Base-by-base conservation (phyloP, 2,113 vertebrate species). In the Motacilla tschutschensis region DNA sequence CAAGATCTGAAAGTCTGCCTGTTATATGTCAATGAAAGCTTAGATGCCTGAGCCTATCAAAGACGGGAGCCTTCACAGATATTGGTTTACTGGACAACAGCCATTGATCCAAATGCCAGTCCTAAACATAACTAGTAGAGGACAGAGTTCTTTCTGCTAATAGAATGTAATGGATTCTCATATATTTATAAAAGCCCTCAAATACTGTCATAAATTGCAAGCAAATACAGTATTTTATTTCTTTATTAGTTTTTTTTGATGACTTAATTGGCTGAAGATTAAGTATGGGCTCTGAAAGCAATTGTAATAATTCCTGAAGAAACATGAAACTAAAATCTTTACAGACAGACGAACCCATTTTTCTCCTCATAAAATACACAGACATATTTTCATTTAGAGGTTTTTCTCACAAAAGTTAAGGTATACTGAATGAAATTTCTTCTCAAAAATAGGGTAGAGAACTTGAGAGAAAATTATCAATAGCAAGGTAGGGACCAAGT, bases 381-480 rank as follows among this genome's bases (percentile, higher is more conserved):
- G 31, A 44, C 36, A 51, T 24, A 82, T 73, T 91, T 91, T 55
- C 11, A 79, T 51, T 73, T 65, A 81, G 29, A 78, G 11, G 6
- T 13, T 87, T 87, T 85, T 10, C 14, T 85, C 55, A 57, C 63
- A 75, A 55, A 89, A 50, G 18, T 63, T 67, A 92, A 80, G 46
- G 25, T 65, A 41, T 44, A 59, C 59, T 86, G 36, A 76, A 69
- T 62, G 7, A 84, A 92, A 93, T 51, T 58, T 8, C 22, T 79
- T 81, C 76, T 63, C 29, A 76, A 89, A 86, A 92, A 71, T 21
- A 59, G 2, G 21, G 17, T 51, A 55, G 4, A 72, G 20, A 69
- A 72, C 14, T 65, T 70, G 47, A 90, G 64, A 76, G 40, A 81
- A 83, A 83, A 65, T 58, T 83, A 91, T 46, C 55, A 92, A 48